Conservation (phyloP, 2,113 vertebrate species). For the Paramisgurnus dabryanus region DNA sequence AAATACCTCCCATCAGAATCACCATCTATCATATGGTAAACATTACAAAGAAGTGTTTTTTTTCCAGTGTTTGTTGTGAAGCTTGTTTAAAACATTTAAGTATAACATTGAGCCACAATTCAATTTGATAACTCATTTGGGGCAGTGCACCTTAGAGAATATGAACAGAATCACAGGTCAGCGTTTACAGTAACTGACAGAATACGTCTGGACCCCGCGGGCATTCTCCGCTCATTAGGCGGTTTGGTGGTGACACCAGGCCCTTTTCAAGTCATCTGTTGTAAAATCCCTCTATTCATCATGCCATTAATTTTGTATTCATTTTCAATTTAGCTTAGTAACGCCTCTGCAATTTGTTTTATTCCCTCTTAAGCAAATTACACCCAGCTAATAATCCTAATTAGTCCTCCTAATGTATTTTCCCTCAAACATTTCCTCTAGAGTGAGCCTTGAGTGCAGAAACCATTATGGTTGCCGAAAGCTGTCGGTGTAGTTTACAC, state of each 20-base stretch:
- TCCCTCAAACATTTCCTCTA: conserved; percentile 61
- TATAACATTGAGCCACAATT: neutral
- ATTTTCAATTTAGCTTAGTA: conserved; percentile 59
- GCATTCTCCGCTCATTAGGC: neutral
- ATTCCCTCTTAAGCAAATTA: conserved; percentile 70
- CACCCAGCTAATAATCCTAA: conserved; percentile 70
- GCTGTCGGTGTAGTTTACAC: conserved; percentile 8
- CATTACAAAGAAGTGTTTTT: neutral
- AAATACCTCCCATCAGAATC: neutral
- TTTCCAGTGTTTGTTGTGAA: neutral
- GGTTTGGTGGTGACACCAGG: conserved; percentile 15
- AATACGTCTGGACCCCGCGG: neutral
- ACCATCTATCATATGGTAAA: neutral
- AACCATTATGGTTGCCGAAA: conserved; percentile 51
- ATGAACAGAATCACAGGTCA: neutral
- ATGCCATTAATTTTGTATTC: conserved; percentile 48
- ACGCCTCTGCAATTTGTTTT: conserved; percentile 65
- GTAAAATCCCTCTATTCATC: conserved; percentile 26
- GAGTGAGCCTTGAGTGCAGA: conserved; percentile 53
- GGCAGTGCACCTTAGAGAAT: neutral
- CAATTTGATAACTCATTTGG: neutral
- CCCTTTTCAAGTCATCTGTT: conserved; percentile 11
- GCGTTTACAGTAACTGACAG: conserved; percentile 6
- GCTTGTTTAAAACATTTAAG: no score
- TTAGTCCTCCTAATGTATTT: conserved; percentile 68